Evolutionary conservation across 1,140 invertebrate genomes (phyloP).

Genomic region (Saxidomus purpurata): DNA sequence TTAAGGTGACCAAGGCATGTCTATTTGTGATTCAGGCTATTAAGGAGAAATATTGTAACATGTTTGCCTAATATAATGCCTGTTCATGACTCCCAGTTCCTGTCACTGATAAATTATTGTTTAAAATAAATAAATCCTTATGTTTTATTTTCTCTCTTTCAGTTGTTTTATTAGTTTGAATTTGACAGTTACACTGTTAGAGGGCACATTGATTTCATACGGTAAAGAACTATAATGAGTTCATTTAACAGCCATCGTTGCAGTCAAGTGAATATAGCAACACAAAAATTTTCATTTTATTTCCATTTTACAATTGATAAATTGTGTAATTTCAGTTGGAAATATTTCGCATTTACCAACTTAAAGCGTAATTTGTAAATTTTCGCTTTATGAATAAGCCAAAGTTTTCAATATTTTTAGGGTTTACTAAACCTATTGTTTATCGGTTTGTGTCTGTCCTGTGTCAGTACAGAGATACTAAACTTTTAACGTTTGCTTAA

Average conservation of each 20-base stretch:
- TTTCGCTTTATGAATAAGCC: conserved; percentile 6
- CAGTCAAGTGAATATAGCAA: conserved; percentile 17
- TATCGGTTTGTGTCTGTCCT: neutral
- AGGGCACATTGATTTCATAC: neutral
- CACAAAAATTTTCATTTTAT: conserved; percentile 43
- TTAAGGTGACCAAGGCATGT: no score
- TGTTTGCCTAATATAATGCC: no score
- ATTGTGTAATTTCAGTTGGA: conserved; percentile 4
- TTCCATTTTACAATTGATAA: conserved; percentile 48
- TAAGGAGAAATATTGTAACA: no score
- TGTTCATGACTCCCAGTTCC: no score
- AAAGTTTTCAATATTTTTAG: conserved; percentile 14
- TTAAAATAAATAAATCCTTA: neutral
- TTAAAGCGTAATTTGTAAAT: neutral
- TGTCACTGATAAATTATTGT: neutral
- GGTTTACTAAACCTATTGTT: conserved; percentile 11
- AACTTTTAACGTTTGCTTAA: neutral
- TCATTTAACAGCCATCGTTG: neutral
- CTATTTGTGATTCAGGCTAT: no score
- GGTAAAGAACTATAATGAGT: neutral
- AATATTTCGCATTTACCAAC: neutral
- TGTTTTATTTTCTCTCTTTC: neutral
- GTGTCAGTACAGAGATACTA: conserved; percentile 2
- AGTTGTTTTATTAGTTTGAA: neutral
- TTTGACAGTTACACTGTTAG: neutral